These are phyloP conservation scores for Labrus mixtus DNA, from an alignment of 2,113 vertebrate genomes.

Conservation along the genomic window DNA sequence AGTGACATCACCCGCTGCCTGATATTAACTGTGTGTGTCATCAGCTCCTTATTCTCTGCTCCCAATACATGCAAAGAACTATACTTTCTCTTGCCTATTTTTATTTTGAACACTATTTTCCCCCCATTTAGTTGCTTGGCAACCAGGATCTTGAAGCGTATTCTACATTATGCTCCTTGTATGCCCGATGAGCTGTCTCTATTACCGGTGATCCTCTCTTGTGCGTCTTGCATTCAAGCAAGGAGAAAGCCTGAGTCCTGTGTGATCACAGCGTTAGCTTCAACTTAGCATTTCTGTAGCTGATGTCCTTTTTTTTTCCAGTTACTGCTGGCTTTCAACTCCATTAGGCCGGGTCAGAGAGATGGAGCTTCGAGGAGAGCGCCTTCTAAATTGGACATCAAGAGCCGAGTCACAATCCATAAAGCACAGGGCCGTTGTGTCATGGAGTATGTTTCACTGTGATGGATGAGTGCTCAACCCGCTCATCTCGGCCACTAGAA, in stretches of 20 bases:
- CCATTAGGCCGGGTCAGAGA: not conserved
- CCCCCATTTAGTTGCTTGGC: slow-evolving; percentile 70
- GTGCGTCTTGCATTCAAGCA: not conserved
- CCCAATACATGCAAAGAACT: slow-evolving; percentile 22
- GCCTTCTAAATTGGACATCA: slow-evolving; percentile 36
- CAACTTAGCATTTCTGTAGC: not conserved
- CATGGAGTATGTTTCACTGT: slow-evolving; percentile 29
- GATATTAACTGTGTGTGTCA: slow-evolving; percentile 32
- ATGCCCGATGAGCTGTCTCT: slow-evolving; percentile 25
- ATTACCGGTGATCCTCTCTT: slow-evolving; percentile 5
- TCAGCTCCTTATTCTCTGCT: slow-evolving; percentile 10
- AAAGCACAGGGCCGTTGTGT: slow-evolving; percentile 38
- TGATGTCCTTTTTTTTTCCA: not conserved
- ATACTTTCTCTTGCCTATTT: slow-evolving; percentile 46
- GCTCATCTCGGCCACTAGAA: slow-evolving; percentile 28
- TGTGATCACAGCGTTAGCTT: not conserved
- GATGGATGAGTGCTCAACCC: slow-evolving; percentile 48
- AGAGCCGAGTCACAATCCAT: slow-evolving; percentile 28
- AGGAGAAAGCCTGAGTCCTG: not conserved
- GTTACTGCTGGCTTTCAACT: slow-evolving; percentile 15
- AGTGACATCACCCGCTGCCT: slow-evolving; percentile 22
- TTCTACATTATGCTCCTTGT: slow-evolving; percentile 18
- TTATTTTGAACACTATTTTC: slow-evolving; percentile 43
- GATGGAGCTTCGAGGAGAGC: slow-evolving; percentile 1
- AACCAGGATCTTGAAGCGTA: slow-evolving; percentile 55